Percentiles rank a stretch among this genome's conserved stretches.
Conservation (phyloP, 30 jellyfish, hydroid and myxozoan species). For the Cassiopea andromeda region DNA sequence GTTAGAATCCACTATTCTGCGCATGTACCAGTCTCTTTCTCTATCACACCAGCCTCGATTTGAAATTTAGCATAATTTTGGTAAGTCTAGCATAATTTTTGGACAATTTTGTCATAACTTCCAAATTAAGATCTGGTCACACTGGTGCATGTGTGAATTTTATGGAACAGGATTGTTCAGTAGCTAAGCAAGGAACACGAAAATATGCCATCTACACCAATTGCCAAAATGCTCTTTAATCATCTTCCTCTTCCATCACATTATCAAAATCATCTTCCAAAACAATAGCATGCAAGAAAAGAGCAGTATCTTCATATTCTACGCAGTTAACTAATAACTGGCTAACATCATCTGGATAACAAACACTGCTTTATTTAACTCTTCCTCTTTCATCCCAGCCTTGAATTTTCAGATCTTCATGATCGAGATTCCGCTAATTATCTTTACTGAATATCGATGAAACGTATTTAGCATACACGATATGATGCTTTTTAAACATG, state of each 20-base stretch:
- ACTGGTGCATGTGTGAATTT: too few relatives aligned
- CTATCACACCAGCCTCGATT: not conserved
- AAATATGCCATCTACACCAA: too few relatives aligned
- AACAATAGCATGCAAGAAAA: not conserved
- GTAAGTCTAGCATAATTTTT: too few relatives aligned
- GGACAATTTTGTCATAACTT: too few relatives aligned
- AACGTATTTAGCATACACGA: not conserved
- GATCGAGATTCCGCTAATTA: not conserved
- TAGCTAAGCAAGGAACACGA: too few relatives aligned
- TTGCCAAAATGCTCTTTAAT: not conserved
- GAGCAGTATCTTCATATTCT: constrained; percentile 1
- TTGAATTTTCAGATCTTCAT: not conserved
- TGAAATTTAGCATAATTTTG: too few relatives aligned
- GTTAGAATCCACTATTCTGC: too few relatives aligned
- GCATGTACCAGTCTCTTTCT: not conserved
- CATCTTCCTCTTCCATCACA: not conserved
- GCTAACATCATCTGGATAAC: not conserved
- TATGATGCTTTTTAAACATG: constrained; percentile 1
- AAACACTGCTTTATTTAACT: constrained; percentile 32
- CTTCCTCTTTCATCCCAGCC: constrained; percentile 46
- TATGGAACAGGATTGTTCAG: too few relatives aligned
- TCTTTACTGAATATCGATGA: not conserved
- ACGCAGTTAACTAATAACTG: constrained; percentile 32
- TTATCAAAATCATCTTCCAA: not conserved
- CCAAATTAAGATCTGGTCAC: too few relatives aligned